Percentiles rank a stretch among this genome's conserved stretches.
phyloP scores from a whole-genome alignment of 1,140 invertebrate species.

The Diabrotica undecimpunctata region DNA sequence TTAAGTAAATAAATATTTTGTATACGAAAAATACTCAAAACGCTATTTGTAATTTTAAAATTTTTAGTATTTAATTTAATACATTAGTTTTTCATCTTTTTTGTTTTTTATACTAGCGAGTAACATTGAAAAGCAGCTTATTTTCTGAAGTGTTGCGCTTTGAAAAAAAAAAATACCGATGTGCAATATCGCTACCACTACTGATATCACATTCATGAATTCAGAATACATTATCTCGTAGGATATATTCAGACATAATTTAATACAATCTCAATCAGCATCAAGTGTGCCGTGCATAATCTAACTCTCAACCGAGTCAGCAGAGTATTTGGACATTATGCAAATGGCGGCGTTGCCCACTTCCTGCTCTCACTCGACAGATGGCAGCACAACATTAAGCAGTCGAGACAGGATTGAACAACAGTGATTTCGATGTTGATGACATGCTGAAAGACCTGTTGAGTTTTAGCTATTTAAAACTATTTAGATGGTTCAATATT shows the following conservation, averaged over 20 bases:
- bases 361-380: constrained; percentile 22
- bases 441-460: background rate
- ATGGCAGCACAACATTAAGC: constrained; percentile 28
- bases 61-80: no score
- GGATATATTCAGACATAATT: constrained; percentile 35
- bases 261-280: constrained; percentile 39
- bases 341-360: constrained; percentile 24
- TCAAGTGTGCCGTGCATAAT: constrained; percentile 37
- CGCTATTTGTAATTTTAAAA: no score
- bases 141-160: no score
- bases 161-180: background rate
- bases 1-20: no score
- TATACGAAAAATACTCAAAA: no score
- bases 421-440: background rate
- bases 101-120: no score
- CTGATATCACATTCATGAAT: background rate
- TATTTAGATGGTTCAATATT: no score
- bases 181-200: background rate
- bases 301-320: constrained; percentile 31
- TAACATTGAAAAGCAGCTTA: no score
- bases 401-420: background rate
- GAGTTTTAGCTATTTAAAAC: no score
- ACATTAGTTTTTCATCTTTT: no score
- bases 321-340: constrained; percentile 40
- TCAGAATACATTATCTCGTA: background rate